Base-by-base conservation (phyloP, 2,888 invertebrate species). In the Norana najaformis region DNA sequence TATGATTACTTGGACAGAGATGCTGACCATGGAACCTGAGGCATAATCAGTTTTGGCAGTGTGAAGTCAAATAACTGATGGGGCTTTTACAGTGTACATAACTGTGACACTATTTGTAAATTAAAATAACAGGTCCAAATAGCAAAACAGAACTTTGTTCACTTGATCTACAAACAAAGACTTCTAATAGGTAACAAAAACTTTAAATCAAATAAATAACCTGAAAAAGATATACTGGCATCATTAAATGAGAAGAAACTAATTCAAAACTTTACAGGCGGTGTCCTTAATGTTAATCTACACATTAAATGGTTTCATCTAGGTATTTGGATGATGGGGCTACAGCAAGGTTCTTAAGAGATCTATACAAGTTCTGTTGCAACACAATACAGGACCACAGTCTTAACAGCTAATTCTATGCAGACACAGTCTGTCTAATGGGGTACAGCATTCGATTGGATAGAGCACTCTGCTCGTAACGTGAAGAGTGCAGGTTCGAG, bases 91-190 rank as follows among this genome's bases (percentile, higher is more conserved):
- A n/a, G n/a, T n/a, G n/a, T n/a, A n/a, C 69, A 69, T 8, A n/a
- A 69, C 69, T 47, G n/a, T n/a, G 11, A 30, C 6, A n/a, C 8
- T 69, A n/a, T 69, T 69, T n/a, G 69, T n/a, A n/a, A 69, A 69
- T n/a, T 69, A n/a, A 69, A 69, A 69, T 69, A 69, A n/a, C 69
- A 69, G 30, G 69, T 69, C 69, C 69, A 69, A 69, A n/a, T n/a
- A 69, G 30, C 23, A 47, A 69, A 69, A 69, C n/a, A 8, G 69
- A 13, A 69, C n/a, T 11, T 69, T n/a, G 69, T n/a, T 69, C 69
- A 69, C 69, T n/a, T 69, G 30, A 69, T 69, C 30, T 69, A 8
- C 69, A 69, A 69, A 69, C 30, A 69, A 30, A 6, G 47, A 41
- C 13, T 20, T 18, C 18, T 41, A 14, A 16, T 41, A 47, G 47